Evolutionary conservation across 1,140 invertebrate genomes (phyloP), one percentile per base, ranked within the genome.

Genomic region (Nasonia giraulti): DNA sequence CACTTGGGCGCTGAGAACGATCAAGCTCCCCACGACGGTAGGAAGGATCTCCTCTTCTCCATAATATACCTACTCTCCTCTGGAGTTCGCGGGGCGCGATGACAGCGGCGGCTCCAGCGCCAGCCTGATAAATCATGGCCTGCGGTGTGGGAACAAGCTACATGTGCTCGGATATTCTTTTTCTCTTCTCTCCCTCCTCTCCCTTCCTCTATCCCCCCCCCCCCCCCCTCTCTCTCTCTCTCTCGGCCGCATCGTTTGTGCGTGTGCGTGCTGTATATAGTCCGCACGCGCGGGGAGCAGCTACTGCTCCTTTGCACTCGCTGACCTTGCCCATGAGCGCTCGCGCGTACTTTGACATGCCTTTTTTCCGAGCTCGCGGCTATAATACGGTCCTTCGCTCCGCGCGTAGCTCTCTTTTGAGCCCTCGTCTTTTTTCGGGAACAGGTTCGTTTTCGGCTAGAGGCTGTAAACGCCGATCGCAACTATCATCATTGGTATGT

Each of bases 61-160:
- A 20, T 62, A 62, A 62, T 62, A 62, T 62, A 62, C 55, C 55
- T 62, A 62, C 55, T 62, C 20, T 62, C 5, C 17, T 62, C 17
- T 7, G 20, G 55, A 62, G 55, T 62, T 62, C 55, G 62, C 50
- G 74, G 27, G 55, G 77, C 90, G 89, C 91, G 91, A 92, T 91
- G 91, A 91, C 91, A 90, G 90, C 88, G 88, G 88, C 87, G 91
- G 87, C 88, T 86, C 88, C 89, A 37, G 33, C 33, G 88, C 89
- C 89, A 90, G 89, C 89, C 89, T 89, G 90, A 92, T 92, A 91
- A 92, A 92, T 92, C 91, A 92, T 91, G 87, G 80, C 80, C 85
- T 80, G 88, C 87, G 87, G 88, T 89, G 89, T 90, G 89, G 89
- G 90, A 91, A 91, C 89, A 87, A 86, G 85, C 80, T 88, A 71